A percentile compares a stretch with the other conserved stretches of the same genome.
phyloP scores from a whole-genome alignment of 1,140 invertebrate species.

The Stenopsyche tienmushanensis region DNA sequence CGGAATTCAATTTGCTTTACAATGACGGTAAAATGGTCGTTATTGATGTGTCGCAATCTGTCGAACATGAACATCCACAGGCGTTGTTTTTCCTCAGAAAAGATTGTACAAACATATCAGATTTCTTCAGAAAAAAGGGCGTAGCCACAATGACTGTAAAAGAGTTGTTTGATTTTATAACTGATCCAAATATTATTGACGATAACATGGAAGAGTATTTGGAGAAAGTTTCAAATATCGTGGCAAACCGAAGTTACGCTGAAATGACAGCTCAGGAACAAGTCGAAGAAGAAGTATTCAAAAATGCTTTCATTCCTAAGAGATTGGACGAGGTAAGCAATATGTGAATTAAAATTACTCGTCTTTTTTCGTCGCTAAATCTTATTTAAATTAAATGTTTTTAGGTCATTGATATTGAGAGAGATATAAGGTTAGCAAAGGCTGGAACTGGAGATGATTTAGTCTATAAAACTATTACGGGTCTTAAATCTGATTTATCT shows the following conservation, averaged over 20 bases:
- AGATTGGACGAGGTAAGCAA: constrained; percentile 79
- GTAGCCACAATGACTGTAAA: constrained; percentile 89
- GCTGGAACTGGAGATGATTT: constrained; percentile 72
- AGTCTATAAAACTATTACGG: constrained; percentile 81
- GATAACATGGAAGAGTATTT: constrained; percentile 81
- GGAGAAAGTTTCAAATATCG: constrained; percentile 68
- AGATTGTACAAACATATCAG: constrained; percentile 91
- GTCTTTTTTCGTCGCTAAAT: neutral
- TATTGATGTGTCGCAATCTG: constrained; percentile 98
- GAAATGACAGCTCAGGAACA: constrained; percentile 69
- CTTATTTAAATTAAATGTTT: constrained; percentile 32
- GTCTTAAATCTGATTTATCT: constrained; percentile 77
- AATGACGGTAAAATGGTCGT: constrained; percentile 82
- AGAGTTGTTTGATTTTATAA: constrained; percentile 95
- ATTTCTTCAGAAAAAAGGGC: constrained; percentile 88
- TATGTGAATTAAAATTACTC: constrained; percentile 2
- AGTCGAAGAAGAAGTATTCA: constrained; percentile 89
- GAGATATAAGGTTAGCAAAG: constrained; percentile 81
- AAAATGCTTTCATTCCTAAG: constrained; percentile 92
- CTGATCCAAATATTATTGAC: constrained; percentile 81
- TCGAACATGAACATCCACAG: constrained; percentile 96
- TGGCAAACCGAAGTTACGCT: constrained; percentile 60
- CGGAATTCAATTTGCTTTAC: constrained; percentile 94
- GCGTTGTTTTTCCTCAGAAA: constrained; percentile 92
- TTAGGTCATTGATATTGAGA: constrained; percentile 85